These are phyloP conservation scores for Threskiornis aethiopicus DNA, from an alignment of 2,797 vertebrate genomes.

Conservation along the genomic window DNA sequence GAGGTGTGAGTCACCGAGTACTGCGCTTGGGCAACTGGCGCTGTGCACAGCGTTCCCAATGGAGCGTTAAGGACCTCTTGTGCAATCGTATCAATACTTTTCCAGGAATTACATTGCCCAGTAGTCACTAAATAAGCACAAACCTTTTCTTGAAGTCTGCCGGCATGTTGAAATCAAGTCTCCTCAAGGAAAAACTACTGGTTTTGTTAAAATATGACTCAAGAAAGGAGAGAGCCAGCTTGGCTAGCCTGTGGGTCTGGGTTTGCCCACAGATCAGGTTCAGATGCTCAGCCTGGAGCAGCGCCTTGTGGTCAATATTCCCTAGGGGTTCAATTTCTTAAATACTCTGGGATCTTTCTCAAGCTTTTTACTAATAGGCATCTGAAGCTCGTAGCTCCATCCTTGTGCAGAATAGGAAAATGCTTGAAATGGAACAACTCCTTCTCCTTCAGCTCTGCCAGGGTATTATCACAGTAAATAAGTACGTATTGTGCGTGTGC, in stretches of 20 bases:
- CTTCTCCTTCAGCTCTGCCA: neutral
- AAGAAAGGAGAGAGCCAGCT: neutral
- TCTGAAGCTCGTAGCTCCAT: neutral
- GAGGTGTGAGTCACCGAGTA: neutral
- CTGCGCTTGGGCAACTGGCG: neutral
- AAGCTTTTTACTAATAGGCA: neutral
- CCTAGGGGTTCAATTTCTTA: neutral
- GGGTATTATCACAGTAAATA: neutral
- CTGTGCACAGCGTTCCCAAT: neutral
- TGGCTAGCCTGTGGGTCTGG: fast-evolving
- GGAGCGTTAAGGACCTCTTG: neutral
- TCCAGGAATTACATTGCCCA: neutral
- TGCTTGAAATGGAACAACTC: neutral
- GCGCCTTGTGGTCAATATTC: fast-evolving
- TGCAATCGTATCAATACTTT: neutral
- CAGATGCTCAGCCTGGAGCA: neutral
- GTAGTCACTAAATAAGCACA: neutral
- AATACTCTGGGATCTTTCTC: neutral
- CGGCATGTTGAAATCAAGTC: fast-evolving
- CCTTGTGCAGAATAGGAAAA: neutral
- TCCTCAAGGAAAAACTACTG: neutral
- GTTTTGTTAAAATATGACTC: neutral
- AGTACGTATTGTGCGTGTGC: fast-evolving
- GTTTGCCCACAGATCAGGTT: neutral
- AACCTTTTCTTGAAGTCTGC: neutral